Percentiles rank a stretch among this genome's conserved stretches.
These are phyloP conservation scores for Lathronympha strigana DNA, from an alignment of 2,888 invertebrate genomes.

Conservation along the genomic window DNA sequence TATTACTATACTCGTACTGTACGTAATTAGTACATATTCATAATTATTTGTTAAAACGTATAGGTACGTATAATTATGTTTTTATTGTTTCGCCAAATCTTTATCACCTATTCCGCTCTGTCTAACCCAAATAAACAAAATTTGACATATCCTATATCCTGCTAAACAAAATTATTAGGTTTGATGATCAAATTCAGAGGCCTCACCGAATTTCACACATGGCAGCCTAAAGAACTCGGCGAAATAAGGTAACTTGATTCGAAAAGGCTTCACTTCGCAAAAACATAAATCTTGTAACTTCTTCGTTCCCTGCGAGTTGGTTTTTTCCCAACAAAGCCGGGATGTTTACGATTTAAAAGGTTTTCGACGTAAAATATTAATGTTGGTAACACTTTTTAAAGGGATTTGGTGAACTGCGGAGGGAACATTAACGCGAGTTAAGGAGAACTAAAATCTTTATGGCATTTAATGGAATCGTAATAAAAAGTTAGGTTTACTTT, in stretches of 20 bases:
- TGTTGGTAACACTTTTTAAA: conserved; percentile 65
- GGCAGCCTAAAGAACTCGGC: conserved; percentile 11
- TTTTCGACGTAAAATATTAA: conserved; percentile 78
- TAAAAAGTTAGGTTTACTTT: conserved; percentile 17
- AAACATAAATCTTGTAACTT: conserved; percentile 74
- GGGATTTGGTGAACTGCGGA: conserved; percentile 35
- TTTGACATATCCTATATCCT: background rate
- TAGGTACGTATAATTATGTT: too few species aligned
- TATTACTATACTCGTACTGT: too few species aligned
- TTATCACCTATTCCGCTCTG: background rate
- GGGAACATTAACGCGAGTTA: conserved; percentile 36
- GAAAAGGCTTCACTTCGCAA: conserved; percentile 57
- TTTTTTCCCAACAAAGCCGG: conserved; percentile 64
- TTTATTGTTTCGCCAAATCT: background rate
- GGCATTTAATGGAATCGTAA: conserved; percentile 27
- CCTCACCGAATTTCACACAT: conserved; percentile 11
- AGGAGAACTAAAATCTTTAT: conserved; percentile 33
- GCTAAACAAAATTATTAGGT: background rate
- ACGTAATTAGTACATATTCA: too few species aligned
- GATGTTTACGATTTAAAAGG: conserved; percentile 81
- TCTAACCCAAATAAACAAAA: background rate
- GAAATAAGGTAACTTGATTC: conserved; percentile 46
- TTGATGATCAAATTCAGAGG: background rate
- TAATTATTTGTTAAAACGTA: too few species aligned
- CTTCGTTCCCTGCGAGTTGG: conserved; percentile 68